Conservation (phyloP, 2,113 vertebrate species). For the Lophochroa leadbeateri region DNA sequence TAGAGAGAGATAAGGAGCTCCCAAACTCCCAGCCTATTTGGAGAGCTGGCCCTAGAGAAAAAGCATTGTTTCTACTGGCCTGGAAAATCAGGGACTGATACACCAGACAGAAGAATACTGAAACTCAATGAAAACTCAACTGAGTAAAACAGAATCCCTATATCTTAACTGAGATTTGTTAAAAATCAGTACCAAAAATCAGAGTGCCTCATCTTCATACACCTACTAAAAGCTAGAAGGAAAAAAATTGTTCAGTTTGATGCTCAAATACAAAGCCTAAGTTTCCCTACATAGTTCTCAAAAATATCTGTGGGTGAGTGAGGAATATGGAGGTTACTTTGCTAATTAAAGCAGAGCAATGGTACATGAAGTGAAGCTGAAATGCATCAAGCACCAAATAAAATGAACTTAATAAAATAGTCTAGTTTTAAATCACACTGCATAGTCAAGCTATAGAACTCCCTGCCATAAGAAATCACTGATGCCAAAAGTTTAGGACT, state of each 20-base stretch:
- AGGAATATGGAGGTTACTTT: neutral
- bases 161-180: fast-evolving
- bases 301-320: neutral
- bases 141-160: neutral
- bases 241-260: neutral
- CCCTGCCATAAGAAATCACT: neutral
- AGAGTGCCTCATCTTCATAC: neutral
- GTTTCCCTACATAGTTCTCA: neutral
- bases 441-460: neutral
- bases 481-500: neutral
- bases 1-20: neutral
- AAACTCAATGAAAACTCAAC: neutral
- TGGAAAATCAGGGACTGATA: neutral
- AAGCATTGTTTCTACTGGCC: neutral
- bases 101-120: neutral
- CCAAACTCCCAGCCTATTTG: neutral
- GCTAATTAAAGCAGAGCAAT: neutral
- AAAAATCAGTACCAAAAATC: neutral
- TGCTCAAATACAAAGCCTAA: neutral
- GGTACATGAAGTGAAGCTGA: neutral
- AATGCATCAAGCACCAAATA: neutral
- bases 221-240: neutral
- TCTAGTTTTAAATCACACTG: neutral
- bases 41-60: neutral
- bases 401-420: neutral